A percentile compares a stretch with the other conserved stretches of the same genome.
These are phyloP conservation scores for Odobenus rosmarus DNA, from an alignment of 2,113 vertebrate genomes.

Conservation along the genomic window DNA sequence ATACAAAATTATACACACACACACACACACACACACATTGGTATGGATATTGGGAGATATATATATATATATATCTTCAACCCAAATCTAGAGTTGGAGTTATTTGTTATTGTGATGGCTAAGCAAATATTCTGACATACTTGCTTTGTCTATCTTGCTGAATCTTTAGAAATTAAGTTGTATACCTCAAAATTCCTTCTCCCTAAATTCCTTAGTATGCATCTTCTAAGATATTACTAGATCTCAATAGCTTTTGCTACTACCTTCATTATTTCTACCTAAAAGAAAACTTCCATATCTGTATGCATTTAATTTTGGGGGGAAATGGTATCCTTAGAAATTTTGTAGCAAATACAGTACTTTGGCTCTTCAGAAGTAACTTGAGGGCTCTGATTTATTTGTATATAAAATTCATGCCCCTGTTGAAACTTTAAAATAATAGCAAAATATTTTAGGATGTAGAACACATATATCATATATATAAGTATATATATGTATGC, in stretches of 20 bases:
- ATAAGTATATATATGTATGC: neutral
- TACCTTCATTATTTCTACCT: neutral
- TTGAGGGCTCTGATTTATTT: neutral
- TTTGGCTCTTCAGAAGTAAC: neutral
- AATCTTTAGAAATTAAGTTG: neutral
- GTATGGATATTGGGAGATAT: neutral
- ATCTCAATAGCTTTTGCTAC: neutral
- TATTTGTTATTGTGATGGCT: neutral
- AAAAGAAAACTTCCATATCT: neutral
- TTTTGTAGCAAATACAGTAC: neutral
- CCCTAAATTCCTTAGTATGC: neutral
- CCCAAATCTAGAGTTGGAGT: neutral
- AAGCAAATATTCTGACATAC: neutral
- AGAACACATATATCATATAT: neutral
- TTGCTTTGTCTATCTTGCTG: neutral
- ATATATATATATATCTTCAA: neutral
- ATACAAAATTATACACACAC: neutral
- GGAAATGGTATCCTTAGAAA: neutral
- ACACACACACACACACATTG: neutral
- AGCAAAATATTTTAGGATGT: neutral
- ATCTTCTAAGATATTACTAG: neutral
- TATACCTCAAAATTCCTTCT: neutral
- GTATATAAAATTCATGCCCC: neutral
- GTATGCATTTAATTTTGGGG: neutral
- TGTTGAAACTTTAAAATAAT: neutral